Evolutionary conservation across 2,113 vertebrate species (phyloP).

Genomic region (Pelodiscus sinensis): DNA sequence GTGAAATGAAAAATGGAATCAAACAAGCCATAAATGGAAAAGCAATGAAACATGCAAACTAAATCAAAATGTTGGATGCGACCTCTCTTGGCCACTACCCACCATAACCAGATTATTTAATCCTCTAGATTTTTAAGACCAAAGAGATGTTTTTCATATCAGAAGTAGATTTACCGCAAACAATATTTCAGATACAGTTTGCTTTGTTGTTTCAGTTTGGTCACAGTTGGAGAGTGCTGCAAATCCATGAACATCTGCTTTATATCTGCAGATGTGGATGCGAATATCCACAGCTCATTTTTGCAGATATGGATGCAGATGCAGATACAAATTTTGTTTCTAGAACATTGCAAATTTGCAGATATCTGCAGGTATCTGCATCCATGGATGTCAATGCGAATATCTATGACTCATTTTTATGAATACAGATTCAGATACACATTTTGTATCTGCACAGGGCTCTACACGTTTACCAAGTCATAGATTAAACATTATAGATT

Average conservation of each 20-base stretch:
- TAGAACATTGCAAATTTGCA: no score
- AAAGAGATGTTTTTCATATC: neutral
- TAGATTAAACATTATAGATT: neutral
- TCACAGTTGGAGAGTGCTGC: neutral
- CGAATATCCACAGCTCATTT: no score
- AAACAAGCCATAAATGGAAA: neutral
- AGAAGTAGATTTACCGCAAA: neutral
- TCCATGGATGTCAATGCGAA: no score
- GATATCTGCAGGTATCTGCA: no score
- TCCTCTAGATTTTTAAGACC: neutral
- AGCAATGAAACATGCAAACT: neutral
- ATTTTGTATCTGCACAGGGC: no score
- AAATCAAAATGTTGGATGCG: neutral
- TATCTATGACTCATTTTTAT: no score
- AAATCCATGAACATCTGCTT: no score
- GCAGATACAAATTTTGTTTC: no score
- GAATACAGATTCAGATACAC: no score
- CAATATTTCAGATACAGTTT: neutral
- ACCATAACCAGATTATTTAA: neutral
- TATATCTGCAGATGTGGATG: no score
- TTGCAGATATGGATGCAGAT: no score
- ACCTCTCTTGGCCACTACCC: neutral
- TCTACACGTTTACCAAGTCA: neutral
- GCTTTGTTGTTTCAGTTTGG: constrained; percentile 9
- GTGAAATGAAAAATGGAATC: constrained; percentile 13